Evolutionary conservation across 2,888 invertebrate genomes (phyloP).

Genomic region (Lithophane ornitopus): DNA sequence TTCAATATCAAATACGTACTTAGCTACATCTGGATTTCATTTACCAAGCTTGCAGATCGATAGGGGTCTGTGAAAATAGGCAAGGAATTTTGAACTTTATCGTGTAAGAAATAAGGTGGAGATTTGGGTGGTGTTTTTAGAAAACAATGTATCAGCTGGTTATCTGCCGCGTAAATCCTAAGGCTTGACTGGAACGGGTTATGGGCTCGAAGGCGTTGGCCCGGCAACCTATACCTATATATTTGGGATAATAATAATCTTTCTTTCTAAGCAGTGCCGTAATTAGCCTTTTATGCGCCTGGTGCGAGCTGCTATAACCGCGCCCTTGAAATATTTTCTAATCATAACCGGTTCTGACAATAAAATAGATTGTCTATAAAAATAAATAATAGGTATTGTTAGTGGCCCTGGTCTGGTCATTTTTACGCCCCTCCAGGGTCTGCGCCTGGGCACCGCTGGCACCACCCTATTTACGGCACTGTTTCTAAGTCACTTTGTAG

Average conservation of each 20-base stretch:
- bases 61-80: constrained; percentile 7
- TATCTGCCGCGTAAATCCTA: constrained; percentile 60
- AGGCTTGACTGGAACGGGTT: constrained; percentile 54
- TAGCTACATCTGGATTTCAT: constrained; percentile 61
- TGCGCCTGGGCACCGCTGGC: too few relatives aligned
- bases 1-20: constrained; percentile 58
- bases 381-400: too few relatives aligned
- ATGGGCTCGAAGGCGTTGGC: constrained; percentile 33
- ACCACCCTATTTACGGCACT: too few relatives aligned
- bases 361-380: too few relatives aligned
- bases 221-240: constrained; percentile 15
- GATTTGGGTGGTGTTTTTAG: constrained; percentile 11
- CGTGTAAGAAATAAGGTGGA: not conserved
- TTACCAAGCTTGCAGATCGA: constrained; percentile 55
- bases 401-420: too few relatives aligned
- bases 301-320: too few relatives aligned
- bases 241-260: constrained; percentile 21
- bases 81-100: constrained; percentile 9
- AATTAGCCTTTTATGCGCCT: too few relatives aligned
- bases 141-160: constrained; percentile 61
- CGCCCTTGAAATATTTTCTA: too few relatives aligned
- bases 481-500: not conserved
- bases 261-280: not conserved
- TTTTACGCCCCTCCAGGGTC: too few relatives aligned
- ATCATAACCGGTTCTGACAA: too few relatives aligned